phyloP scores from a whole-genome alignment of 2,888 invertebrate genomes.

The Scaptomyza flava region DNA sequence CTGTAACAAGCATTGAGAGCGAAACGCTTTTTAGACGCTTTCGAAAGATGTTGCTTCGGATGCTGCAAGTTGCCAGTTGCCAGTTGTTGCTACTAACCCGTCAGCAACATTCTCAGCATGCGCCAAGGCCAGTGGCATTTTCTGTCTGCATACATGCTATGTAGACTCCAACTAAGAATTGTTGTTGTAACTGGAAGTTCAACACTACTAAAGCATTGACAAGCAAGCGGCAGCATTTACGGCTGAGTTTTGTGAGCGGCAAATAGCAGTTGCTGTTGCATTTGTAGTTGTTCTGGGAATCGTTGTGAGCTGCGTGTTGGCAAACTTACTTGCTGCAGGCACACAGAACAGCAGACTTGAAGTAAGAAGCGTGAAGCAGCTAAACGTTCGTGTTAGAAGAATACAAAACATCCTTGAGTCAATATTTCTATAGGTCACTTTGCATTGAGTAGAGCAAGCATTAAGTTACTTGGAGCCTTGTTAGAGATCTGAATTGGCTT shows the following conservation, averaged over 20 bases:
- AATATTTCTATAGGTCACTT: neutral
- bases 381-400: neutral
- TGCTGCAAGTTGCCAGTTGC: constrained; percentile 22
- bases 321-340: constrained; percentile 5
- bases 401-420: neutral
- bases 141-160: constrained; percentile 31
- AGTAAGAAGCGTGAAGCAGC: neutral
- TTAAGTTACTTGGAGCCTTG: too few relatives aligned
- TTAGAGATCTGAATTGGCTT: too few relatives aligned
- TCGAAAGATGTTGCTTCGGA: constrained; percentile 63
- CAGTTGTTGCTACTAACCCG: constrained; percentile 30
- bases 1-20: constrained; percentile 71
- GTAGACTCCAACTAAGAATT: constrained; percentile 15
- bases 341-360: neutral
- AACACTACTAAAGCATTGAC: constrained; percentile 39
- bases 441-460: too few relatives aligned
- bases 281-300: constrained; percentile 29
- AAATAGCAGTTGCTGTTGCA: constrained; percentile 29
- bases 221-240: constrained; percentile 46
- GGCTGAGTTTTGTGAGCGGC: constrained; percentile 61
- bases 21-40: constrained; percentile 69
- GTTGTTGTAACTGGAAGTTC: constrained; percentile 50
- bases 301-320: constrained; percentile 10
- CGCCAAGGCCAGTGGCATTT: constrained; percentile 77
- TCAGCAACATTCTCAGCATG: constrained; percentile 76